Evolutionary conservation across 2,888 invertebrate genomes (phyloP).

Genomic region (Lissonota sp.): DNA sequence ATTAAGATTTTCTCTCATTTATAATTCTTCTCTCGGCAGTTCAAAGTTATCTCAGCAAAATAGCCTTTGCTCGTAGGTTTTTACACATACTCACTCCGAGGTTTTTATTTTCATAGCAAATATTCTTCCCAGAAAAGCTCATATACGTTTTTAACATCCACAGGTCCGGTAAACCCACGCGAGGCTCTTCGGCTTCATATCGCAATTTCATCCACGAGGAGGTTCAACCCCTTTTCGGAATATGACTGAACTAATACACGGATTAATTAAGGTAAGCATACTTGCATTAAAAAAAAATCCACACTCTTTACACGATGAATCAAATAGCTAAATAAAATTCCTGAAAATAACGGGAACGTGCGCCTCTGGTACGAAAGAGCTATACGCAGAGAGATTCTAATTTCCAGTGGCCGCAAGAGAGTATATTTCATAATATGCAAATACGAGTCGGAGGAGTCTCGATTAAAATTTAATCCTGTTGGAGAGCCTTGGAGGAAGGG

Average conservation of each 20-base stretch:
- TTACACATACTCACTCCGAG: background rate
- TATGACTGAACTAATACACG: background rate
- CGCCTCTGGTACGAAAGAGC: background rate
- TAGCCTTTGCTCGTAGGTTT: background rate
- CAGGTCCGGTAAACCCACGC: no score
- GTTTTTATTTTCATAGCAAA: background rate
- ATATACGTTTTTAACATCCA: no score
- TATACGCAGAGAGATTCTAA: conserved; percentile 56
- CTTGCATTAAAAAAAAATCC: background rate
- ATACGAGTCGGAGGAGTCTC: conserved; percentile 64
- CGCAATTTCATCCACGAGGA: background rate
- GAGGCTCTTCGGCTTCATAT: no score
- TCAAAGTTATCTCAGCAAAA: conserved; percentile 1
- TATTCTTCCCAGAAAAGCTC: background rate
- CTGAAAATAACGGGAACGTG: conserved; percentile 31
- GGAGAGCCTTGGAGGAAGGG: conserved; percentile 27
- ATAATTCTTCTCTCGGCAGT: background rate
- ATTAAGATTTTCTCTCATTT: no score
- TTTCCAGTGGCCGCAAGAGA: conserved; percentile 63
- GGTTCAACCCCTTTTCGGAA: background rate
- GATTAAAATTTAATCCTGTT: conserved; percentile 69
- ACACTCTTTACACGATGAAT: background rate
- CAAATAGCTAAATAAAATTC: conserved; percentile 24
- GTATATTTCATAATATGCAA: conserved; percentile 69
- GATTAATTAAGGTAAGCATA: conserved; percentile 27